Conservation (phyloP, 2,113 vertebrate species). For the Pagrus major region DNA sequence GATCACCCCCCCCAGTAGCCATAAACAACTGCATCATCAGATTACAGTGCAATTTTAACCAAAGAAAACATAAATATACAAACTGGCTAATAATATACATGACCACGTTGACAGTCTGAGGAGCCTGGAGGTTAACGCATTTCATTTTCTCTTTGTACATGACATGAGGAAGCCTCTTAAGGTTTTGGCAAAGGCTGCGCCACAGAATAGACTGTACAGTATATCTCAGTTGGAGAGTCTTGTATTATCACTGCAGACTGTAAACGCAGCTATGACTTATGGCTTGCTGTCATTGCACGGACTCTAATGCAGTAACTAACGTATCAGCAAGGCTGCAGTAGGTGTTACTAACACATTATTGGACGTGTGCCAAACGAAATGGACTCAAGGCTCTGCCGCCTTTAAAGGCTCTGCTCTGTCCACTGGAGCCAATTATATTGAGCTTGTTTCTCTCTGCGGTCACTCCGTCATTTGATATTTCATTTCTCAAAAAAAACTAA, state of each 20-base stretch:
- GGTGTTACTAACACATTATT: constrained; percentile 26
- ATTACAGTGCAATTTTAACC: constrained; percentile 47
- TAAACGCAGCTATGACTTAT: constrained; percentile 62
- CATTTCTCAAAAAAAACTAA: not conserved
- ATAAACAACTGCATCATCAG: constrained; percentile 38
- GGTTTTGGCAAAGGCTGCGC: constrained; percentile 34
- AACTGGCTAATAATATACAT: constrained; percentile 17
- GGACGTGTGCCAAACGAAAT: constrained; percentile 23
- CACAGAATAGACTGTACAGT: constrained; percentile 7
- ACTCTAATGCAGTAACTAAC: constrained; percentile 47
- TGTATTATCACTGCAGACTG: constrained; percentile 39
- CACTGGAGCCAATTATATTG: not conserved
- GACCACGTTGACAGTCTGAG: constrained; percentile 43
- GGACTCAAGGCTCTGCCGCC: not conserved
- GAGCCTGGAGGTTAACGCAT: constrained; percentile 51
- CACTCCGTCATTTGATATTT: not conserved
- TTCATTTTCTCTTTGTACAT: constrained; percentile 59
- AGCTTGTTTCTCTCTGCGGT: constrained; percentile 8
- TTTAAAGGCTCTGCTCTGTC: not conserved
- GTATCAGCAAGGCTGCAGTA: constrained; percentile 26
- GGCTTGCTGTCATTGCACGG: constrained; percentile 38
- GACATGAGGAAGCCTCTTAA: constrained; percentile 31
- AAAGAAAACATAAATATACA: constrained; percentile 49
- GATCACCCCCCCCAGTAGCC: constrained; percentile 32
- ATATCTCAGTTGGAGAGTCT: constrained; percentile 18